Evolutionary conservation across 2,113 vertebrate genomes (phyloP), one percentile per base, ranked within the genome.

Genomic region (Andinoacara biseriatus): DNA sequence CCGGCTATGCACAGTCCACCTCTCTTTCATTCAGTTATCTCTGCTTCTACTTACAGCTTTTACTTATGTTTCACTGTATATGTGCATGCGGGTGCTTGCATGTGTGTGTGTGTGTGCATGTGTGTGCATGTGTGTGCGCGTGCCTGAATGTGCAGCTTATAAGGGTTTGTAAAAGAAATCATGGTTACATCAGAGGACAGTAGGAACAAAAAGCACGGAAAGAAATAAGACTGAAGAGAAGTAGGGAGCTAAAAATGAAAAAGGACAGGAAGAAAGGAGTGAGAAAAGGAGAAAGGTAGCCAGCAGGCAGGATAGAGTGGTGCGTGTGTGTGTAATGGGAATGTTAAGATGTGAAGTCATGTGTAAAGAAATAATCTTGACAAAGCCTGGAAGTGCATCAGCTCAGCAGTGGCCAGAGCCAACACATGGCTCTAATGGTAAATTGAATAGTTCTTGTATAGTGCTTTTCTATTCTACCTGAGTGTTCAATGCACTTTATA

Each of bases 361-460:
- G 89, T 82, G 89, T 81, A 75, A 84, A 79, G 79, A 89, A 85
- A 85, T 85, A 52, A 84, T 87, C 58, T 77, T 81, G 88, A 91
- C 88, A 87, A 78, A 87, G 84, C 80, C 65, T 74, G 58, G 3
- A 85, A 83, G 81, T 86, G 82, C 61, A 72, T 78, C 84, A 78
- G 76, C 76, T 83, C 84, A 74, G 82, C 67, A 65, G 46, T 43
- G 58, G 35, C 62, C 62, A 29, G 61, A 79, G 76, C 74, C 43
- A 77, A 58, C 63, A 46, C 62, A n/a, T 35, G 67, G 74, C 57
- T 69, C 24, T 18, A 20, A 67, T 33, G 33, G 33, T 7, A 33
- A 33, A 7, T 33, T 33, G 33, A 33, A 7, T 33, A 33, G 6
- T 33, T 33, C 33, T 33, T 33, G 6, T 33, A 33, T 33, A 33